A percentile compares a stretch with the other conserved stretches of the same genome.
Conservation (phyloP, 2,888 invertebrate genomes). For the Lingula anatina region DNA sequence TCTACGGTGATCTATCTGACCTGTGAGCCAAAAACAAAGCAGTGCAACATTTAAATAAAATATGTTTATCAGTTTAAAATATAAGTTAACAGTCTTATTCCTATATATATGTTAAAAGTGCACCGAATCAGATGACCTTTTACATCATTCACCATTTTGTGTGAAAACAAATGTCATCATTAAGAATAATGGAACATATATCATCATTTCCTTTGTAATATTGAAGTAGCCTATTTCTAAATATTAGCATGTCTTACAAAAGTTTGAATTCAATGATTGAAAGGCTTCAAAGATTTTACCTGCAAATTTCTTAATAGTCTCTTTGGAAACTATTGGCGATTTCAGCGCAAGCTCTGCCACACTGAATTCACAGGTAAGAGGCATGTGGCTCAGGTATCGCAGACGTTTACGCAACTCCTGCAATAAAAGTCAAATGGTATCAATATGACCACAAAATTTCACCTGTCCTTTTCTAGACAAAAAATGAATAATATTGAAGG, state of each 20-base stretch:
- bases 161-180: no score
- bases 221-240: constrained; percentile 1
- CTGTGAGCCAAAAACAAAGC: constrained; percentile 53
- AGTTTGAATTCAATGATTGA: not conserved
- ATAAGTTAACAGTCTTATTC: no score
- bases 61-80: no score
- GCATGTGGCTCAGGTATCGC: constrained; percentile 78
- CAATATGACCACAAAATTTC: not conserved
- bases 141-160: no score
- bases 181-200: no score
- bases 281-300: constrained; percentile 58
- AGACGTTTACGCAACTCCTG: constrained; percentile 68
- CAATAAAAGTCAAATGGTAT: constrained; percentile 5
- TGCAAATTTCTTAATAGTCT: constrained; percentile 66
- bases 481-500: no score
- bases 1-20: constrained; percentile 69
- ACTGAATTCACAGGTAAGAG: constrained; percentile 83
- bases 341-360: constrained; percentile 80
- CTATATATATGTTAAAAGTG: no score
- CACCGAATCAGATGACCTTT: no score
- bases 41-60: no score
- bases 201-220: constrained; percentile 5
- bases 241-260: constrained; percentile 4
- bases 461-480: no score
- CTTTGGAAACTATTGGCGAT: constrained; percentile 66